Evolutionary conservation across 1,140 invertebrate species (phyloP), one percentile per base, ranked within the genome.

Genomic region (Caenorhabditis tropicalis): DNA sequence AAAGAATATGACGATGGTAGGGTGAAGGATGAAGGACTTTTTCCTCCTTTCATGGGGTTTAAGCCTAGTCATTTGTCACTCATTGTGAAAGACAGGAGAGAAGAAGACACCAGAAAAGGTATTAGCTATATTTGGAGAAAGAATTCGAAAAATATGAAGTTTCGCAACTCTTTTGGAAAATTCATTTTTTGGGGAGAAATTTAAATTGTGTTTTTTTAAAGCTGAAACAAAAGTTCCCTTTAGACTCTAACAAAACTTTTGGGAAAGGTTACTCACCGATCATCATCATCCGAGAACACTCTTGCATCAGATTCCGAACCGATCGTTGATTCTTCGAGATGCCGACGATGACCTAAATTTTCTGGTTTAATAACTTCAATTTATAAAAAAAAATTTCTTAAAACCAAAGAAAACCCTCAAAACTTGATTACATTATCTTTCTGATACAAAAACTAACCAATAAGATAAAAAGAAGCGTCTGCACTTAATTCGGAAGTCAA

Each of bases 291-390:
- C 6, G 89, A 90, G 65, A 88, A 90, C 2, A 91, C 79, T 29
- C 89, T 88, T 19, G 88, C 82, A 65, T 89, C 87, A 19, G 86
- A 86, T 80, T 90, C 88, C 1, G 89, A 91, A 29, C 88, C 91
- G 19, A 91, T 80, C 16, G 90, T 90, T 19, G 90, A 91, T 46
- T 90, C 89, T 49, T 90, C 89, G 49, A 90, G 89, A 31, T 84
- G 79, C 46, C 87, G 49, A n/a, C 88, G 88, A 56, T 88, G 87
- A 5, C 88, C 88, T 88, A 82, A 60, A 88, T 86, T 21, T 29
- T n/a, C n/a, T n/a, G n/a, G n/a, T n/a, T n/a, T n/a, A n/a, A n/a
- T n/a, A n/a, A n/a, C n/a, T n/a, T n/a, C n/a, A n/a, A n/a, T n/a
- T n/a, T 10, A 79, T 21, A 12, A 51, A 9, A 51, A 51, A 0